These are phyloP conservation scores for Drosophila kuntzei DNA, from an alignment of 2,888 invertebrate genomes.

Conservation along the genomic window DNA sequence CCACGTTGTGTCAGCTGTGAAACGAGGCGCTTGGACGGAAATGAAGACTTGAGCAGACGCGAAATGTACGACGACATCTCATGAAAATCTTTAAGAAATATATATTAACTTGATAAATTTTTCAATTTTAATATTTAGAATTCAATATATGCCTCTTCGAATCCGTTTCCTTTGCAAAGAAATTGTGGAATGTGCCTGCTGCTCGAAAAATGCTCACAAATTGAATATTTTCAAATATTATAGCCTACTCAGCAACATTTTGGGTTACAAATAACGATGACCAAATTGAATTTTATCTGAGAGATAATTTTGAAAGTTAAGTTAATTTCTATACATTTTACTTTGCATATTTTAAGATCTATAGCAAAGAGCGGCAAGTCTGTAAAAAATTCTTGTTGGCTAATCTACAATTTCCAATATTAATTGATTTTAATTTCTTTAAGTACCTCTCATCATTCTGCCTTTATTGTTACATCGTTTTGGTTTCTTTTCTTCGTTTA, in stretches of 20 bases:
- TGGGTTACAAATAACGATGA: not conserved
- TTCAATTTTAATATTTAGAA: constrained; percentile 5
- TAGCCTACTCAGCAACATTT: not conserved
- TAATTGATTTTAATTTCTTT: constrained; percentile 5
- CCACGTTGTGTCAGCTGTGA: constrained; percentile 64
- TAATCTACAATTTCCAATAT: not conserved
- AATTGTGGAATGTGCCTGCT: constrained; percentile 19
- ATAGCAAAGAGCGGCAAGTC: not conserved
- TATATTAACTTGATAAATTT: not conserved
- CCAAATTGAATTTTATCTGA: not conserved
- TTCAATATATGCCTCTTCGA: constrained; percentile 11
- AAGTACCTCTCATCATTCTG: constrained; percentile 15
- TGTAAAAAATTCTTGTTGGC: not conserved
- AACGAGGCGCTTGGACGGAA: constrained; percentile 60
- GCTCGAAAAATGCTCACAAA: not conserved
- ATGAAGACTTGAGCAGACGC: constrained; percentile 46
- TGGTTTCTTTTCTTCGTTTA: constrained; percentile 17
- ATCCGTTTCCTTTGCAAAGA: constrained; percentile 15
- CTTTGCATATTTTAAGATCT: no score
- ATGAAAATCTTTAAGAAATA: not conserved
- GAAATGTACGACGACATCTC: constrained; percentile 63
- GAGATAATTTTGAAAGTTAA: not conserved
- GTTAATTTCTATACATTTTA: not conserved
- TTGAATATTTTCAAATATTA: not conserved
- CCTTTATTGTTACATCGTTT: constrained; percentile 19